Base-by-base conservation (phyloP, 2,888 invertebrate genomes). In the Andrena trimmerana region DNA sequence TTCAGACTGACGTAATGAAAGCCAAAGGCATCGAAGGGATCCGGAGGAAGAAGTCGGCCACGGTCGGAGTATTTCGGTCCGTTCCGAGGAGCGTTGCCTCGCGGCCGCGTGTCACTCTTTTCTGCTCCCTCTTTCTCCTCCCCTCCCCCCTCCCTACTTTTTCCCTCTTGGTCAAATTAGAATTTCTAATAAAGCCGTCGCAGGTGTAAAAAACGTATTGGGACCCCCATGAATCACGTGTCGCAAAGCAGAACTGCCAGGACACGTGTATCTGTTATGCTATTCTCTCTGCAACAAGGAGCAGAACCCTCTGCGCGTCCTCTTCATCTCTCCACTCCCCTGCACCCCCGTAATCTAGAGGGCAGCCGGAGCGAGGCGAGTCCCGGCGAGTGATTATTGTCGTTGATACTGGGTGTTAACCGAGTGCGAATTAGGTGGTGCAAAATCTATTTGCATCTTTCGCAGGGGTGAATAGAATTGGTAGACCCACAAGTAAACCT, bases 161-260 rank as follows among this genome's bases (percentile, higher is more conserved):
- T 31, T 52, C 42, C 65, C 62, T n/a, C 50, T 67, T 70, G 76
- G 63, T 52, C 89, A 88, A 90, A 94, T 94, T 91, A 93, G 93
- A 94, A 94, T 91, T 94, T 94, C 92, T 93, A 94, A 94, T 94
- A 93, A 93, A 93, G 92, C 90, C 92, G 92, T 93, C 89, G 90
- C 87, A 91, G 89, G 90, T 91, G 92, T 91, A 92, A 93, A 94
- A 93, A 92, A 92, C 90, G 90, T 90, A 92, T 92, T 91, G 92
- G 86, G 89, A 91, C 91, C 89, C 87, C 90, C 92, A 94, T 94
- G 93, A 94, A 94, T 94, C 94, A 93, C 92, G 90, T 86, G 91
- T 90, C 89, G 91, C 90, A 92, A 92, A 91, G 84, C 86, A 86
- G 83, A 90, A 89, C 91, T 92, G 91, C 90, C 90, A 67, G 88